These are phyloP conservation scores for Cyphomyrus discorhynchus DNA, from an alignment of 2,113 vertebrate species.

Conservation along the genomic window DNA sequence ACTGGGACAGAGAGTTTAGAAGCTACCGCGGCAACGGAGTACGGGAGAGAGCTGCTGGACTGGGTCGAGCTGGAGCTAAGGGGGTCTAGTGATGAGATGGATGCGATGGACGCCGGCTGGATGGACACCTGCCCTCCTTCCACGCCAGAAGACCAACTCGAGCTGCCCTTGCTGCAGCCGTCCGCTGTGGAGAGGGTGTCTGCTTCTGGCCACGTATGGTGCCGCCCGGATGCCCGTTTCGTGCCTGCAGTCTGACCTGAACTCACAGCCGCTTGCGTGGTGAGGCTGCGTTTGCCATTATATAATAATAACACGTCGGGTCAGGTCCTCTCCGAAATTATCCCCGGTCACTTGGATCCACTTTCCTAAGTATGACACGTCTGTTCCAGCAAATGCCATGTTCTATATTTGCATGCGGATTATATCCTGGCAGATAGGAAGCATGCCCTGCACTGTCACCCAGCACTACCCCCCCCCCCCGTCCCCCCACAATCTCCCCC, in stretches of 20 bases:
- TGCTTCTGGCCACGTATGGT: conserved; percentile 87
- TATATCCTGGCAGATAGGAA: not conserved
- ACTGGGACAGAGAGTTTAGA: conserved; percentile 48
- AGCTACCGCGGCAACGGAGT: not conserved
- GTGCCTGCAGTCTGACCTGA: not conserved
- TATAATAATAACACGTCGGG: not conserved
- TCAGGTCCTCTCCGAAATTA: not conserved
- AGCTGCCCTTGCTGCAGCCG: conserved; percentile 56
- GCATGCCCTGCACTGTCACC: not conserved
- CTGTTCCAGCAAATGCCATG: not conserved
- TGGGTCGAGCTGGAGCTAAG: conserved; percentile 64
- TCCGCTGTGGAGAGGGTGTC: conserved; percentile 74
- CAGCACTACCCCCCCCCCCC: not conserved
- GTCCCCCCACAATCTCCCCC: not conserved
- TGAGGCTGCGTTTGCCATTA: not conserved
- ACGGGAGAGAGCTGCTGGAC: conserved; percentile 53
- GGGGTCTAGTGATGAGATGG: conserved; percentile 36
- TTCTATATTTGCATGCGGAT: not conserved
- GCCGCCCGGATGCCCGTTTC: not conserved
- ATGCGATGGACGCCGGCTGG: conserved; percentile 60
- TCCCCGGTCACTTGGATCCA: not conserved
- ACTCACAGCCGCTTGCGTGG: not conserved
- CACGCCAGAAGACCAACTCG: conserved; percentile 50
- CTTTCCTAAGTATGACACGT: not conserved
- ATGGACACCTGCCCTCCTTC: conserved; percentile 48